Conservation (phyloP, 2,888 invertebrate genomes). For the Epicampocera succincta region DNA sequence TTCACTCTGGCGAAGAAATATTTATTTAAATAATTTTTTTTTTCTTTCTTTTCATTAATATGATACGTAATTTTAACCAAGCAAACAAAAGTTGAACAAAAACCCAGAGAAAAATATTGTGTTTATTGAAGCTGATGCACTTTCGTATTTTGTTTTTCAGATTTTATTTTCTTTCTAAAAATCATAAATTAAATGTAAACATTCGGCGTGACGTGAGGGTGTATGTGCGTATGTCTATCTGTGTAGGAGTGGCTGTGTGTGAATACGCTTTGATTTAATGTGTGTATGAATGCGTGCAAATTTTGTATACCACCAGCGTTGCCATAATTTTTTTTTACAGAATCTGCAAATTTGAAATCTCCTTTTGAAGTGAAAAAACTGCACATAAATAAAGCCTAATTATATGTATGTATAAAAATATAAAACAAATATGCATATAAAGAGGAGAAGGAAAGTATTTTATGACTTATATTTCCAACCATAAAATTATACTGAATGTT, state of each 20-base stretch:
- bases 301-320: no score
- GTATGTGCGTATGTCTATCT: background rate
- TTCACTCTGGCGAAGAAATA: background rate
- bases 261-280: background rate
- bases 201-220: background rate
- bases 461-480: no score
- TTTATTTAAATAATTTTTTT: no score
- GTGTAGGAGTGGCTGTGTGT: background rate
- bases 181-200: constrained; percentile 48
- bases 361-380: no score
- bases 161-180: constrained; percentile 38
- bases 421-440: no score
- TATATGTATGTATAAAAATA: no score
- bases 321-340: no score
- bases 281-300: background rate
- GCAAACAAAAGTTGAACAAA: background rate
- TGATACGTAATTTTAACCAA: constrained; percentile 1
- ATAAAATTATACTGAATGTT: no score
- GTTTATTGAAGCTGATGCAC: constrained; percentile 47
- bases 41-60: background rate
- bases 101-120: constrained; percentile 15
- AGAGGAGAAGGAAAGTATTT: no score
- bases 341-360: no score
- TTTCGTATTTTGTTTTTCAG: constrained; percentile 9
- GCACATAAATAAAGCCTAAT: no score